Evolutionary conservation across 2,113 vertebrate species (phyloP).

Genomic region (Psittacara wagleri): DNA sequence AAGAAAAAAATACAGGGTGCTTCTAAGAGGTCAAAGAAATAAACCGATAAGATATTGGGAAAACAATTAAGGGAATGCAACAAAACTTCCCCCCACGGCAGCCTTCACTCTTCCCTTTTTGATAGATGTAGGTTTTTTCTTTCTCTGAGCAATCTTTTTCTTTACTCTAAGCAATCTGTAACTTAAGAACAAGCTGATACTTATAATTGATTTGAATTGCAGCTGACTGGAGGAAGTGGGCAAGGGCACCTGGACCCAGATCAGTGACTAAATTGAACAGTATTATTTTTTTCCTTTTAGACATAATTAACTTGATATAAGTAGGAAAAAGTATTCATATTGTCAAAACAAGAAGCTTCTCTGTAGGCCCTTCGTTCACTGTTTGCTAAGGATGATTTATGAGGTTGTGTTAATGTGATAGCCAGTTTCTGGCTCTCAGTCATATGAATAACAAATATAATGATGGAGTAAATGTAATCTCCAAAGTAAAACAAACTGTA

Average conservation of each 20-base stretch:
- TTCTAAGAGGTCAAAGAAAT: neutral
- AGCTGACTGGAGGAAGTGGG: neutral
- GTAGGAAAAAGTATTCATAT: neutral
- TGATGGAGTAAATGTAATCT: neutral
- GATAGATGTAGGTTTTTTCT: neutral
- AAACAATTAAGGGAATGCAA: neutral
- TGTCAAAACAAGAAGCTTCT: neutral
- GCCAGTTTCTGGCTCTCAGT: neutral
- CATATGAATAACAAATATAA: neutral
- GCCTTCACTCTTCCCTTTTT: neutral
- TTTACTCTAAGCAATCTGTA: neutral
- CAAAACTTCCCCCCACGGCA: neutral
- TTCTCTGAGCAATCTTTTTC: neutral
- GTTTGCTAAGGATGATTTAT: neutral
- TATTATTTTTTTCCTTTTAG: neutral
- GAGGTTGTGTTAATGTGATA: neutral
- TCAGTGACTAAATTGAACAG: neutral
- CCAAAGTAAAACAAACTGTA: neutral
- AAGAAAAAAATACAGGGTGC: neutral
- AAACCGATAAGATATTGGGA: neutral
- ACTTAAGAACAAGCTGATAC: neutral
- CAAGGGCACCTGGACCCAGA: neutral
- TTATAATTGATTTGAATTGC: neutral
- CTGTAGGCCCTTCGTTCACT: neutral
- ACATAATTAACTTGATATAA: neutral